Evolutionary conservation across 2,888 invertebrate genomes (phyloP).

Genomic region (Ceramica pisi): DNA sequence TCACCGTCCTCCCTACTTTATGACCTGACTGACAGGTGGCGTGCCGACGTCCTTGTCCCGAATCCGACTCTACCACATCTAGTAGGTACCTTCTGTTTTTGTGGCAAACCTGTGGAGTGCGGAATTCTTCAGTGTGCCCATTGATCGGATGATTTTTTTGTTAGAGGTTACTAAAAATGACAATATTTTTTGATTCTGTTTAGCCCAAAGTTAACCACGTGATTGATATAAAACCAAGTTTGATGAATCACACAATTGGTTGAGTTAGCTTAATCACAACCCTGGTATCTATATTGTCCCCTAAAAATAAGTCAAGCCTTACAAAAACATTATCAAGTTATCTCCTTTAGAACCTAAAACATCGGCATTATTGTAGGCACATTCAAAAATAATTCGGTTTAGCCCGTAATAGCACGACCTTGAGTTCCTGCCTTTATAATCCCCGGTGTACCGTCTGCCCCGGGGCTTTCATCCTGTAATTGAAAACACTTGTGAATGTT

Average conservation of each 20-base stretch:
- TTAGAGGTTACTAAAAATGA: neutral
- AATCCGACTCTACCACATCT: neutral
- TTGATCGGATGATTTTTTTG: neutral
- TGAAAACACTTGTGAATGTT: conserved; percentile 55
- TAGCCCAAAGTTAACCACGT: neutral
- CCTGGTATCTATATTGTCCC: neutral
- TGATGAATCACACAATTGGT: neutral
- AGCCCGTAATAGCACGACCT: conserved; percentile 31
- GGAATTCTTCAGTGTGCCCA: neutral
- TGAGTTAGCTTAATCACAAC: neutral
- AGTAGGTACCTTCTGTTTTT: conserved; percentile 21
- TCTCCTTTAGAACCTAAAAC: neutral
- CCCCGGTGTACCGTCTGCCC: conserved; percentile 14
- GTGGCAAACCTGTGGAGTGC: conserved; percentile 39
- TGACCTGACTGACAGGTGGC: conserved; percentile 52
- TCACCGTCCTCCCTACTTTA: conserved; percentile 56
- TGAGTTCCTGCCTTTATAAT: conserved; percentile 32
- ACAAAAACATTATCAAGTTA: neutral
- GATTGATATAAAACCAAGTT: neutral
- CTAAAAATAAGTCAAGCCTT: conserved; percentile 6
- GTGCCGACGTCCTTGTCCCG: conserved; percentile 30
- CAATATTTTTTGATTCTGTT: neutral
- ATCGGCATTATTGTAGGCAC: conserved; percentile 1
- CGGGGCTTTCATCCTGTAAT: conserved; percentile 45
- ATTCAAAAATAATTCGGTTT: conserved; percentile 31